Evolutionary conservation across 2,888 invertebrate species (phyloP), one percentile per base, ranked within the genome.

Genomic region (Mesorhabditis belari): DNA sequence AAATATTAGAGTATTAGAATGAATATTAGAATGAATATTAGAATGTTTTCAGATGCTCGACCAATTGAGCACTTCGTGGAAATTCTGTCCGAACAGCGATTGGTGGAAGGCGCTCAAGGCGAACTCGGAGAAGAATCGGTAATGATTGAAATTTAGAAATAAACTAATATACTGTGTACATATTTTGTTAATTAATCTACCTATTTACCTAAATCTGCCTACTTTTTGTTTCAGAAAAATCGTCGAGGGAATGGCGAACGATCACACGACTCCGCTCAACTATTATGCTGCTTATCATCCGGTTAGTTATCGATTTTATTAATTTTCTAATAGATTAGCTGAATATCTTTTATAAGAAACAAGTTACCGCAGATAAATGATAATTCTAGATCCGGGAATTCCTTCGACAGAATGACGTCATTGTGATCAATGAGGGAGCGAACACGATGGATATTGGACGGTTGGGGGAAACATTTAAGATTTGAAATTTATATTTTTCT

Each of bases 391-490:
- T 79, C 49, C 67, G 74, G 5, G 73, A 75, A 25, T 73, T 73
- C 66, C 60, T 72, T 17, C 62, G 64, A 23, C 61, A 73, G 26
- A 69, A 74, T 57, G 75, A 95, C 83, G 88, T 89, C 4, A 87
- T 95, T 19, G 91, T 96, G 64, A 90, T 94, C 27, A 94, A 92
- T 80, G 95, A 96, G 84, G 96, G 95, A 24, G 94, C 95, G 35
- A 95, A 95, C 82, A 96, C 95, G 0, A 96, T 96, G 96, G 95
- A 96, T 81, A 95, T 95, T 80, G 94, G 95, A 0, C 86, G 95
- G 35, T 35, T 17, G 17, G 9, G 35, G 53, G 88, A 91, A 0
- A 87, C 94, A 83, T 83, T 95, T 5, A 49, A 49, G 55, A 60
- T 50, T 28, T 25, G 23, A 1, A n/a, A n/a, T n/a, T n/a, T n/a